phyloP scores from a whole-genome alignment of 30 jellyfish, hydroid and myxozoan species.

The Aurelia sp. region DNA sequence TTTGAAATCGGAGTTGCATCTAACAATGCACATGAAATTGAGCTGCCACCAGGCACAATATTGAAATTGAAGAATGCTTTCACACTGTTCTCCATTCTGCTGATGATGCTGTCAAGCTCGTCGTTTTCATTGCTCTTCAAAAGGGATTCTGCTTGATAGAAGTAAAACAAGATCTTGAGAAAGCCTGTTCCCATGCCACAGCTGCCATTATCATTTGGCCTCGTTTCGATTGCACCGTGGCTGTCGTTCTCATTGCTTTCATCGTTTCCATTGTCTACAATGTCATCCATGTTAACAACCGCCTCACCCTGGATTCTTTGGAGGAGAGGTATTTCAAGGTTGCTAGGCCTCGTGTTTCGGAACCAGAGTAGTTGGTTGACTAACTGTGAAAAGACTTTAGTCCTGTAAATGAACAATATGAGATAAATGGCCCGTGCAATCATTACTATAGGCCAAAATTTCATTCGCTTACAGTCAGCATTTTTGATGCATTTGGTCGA shows the following conservation, averaged over 20 bases:
- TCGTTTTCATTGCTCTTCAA: not conserved
- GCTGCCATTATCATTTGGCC: not conserved
- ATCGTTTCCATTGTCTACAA: too few relatives aligned
- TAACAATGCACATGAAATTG: not conserved
- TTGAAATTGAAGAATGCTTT: slow-evolving; percentile 9
- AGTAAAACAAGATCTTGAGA: slow-evolving; percentile 22
- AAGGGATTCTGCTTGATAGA: slow-evolving; percentile 19
- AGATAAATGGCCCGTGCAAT: not conserved
- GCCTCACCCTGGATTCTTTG: too few relatives aligned
- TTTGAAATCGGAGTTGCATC: slow-evolving; percentile 33
- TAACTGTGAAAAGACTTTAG: not conserved
- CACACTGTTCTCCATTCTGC: not conserved
- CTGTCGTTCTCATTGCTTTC: too few relatives aligned
- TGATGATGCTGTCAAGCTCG: not conserved
- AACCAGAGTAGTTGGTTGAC: too few relatives aligned
- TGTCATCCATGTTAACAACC: too few relatives aligned
- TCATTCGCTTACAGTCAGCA: not conserved
- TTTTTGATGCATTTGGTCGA: slow-evolving; percentile 29
- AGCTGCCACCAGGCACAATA: not conserved
- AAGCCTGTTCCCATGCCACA: slow-evolving; percentile 2
- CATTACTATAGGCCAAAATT: slow-evolving; percentile 35
- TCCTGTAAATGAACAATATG: slow-evolving; percentile 27
- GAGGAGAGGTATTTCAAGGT: too few relatives aligned
- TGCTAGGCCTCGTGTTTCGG: too few relatives aligned
- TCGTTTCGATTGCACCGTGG: not conserved